Base-by-base conservation (phyloP, 2,797 vertebrate genomes). In the Cetoscarus ocellatus region DNA sequence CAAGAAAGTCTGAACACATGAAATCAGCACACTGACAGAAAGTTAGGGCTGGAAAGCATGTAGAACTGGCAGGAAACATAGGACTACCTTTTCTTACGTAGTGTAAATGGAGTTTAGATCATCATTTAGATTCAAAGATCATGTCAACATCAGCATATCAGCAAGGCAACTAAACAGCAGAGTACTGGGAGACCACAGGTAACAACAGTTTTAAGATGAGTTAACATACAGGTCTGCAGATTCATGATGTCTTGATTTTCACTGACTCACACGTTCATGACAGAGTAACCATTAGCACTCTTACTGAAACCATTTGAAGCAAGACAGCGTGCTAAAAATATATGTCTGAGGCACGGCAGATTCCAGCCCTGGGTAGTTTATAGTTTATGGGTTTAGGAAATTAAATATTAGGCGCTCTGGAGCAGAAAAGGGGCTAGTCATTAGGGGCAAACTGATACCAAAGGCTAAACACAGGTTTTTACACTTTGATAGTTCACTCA, bases 381-480 rank as follows among this genome's bases (percentile, higher is more conserved):
- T 68, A 75, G 69, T 84, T 82, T 82, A 85, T 81, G 79, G 55
- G 67, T 51, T 58, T 67, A 58, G 80, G 68, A 87, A 87, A 90
- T 80, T 85, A 80, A 84, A 70, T 84, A 86, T 43, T 79, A 75
- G 72, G 49, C 0, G 65, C 61, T 80, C 15, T 40, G 44, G 47
- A 70, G 78, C 65, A 74, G 59, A 2, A 13, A 78, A 65, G 68
- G 70, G 54, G 56, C 49, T 65, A 70, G 80, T 87, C 87, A 89
- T 89, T 87, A 88, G 77, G 67, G 79, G 59, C 56, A 76, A 82
- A 82, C 77, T 77, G 84, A 89, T 83, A 86, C 74, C 68, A 59
- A 80, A 27, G 77, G 85, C 84, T 83, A 86, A 82, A 86, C 75
- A 80, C 80, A 83, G 79, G 87, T 88, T 66, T 89, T 82, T 73